phyloP scores from a whole-genome alignment of 2,113 vertebrate species.

The Bos javanicus region DNA sequence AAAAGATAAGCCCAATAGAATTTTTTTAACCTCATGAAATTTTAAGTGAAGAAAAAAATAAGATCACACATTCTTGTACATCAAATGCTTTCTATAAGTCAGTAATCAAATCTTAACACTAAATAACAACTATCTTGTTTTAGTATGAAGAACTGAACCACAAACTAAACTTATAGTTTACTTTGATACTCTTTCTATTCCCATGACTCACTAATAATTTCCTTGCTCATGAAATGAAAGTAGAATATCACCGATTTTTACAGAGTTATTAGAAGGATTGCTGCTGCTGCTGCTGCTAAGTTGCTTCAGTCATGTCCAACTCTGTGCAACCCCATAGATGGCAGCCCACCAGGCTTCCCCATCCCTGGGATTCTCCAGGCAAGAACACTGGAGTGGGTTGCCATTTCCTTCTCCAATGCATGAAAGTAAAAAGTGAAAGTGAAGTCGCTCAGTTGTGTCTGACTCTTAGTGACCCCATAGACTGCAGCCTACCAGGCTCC shows the following conservation, averaged over 20 bases:
- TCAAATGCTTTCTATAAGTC: background rate
- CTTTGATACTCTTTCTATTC: background rate
- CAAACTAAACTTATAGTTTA: background rate
- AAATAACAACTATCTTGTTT: background rate
- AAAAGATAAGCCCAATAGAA: background rate
- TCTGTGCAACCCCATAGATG: rapidly evolving
- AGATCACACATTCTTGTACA: background rate
- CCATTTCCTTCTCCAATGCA: too few relatives aligned
- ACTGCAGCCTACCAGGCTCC: too few relatives aligned
- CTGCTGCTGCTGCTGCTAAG: too few relatives aligned
- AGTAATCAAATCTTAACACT: background rate
- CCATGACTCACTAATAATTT: background rate
- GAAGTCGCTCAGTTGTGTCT: too few relatives aligned
- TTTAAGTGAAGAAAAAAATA: conserved; percentile 1
- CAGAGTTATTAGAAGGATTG: background rate
- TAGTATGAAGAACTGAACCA: background rate
- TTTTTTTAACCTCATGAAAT: background rate
- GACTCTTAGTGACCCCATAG: too few relatives aligned
- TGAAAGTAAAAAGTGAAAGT: too few relatives aligned
- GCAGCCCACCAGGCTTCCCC: too few relatives aligned
- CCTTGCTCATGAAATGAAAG: background rate
- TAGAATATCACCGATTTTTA: background rate
- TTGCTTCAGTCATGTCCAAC: too few relatives aligned
- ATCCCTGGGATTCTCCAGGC: too few relatives aligned
- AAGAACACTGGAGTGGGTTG: too few relatives aligned